These are phyloP conservation scores for Aphidius colemani DNA, from an alignment of 2,888 invertebrate genomes.

Conservation along the genomic window DNA sequence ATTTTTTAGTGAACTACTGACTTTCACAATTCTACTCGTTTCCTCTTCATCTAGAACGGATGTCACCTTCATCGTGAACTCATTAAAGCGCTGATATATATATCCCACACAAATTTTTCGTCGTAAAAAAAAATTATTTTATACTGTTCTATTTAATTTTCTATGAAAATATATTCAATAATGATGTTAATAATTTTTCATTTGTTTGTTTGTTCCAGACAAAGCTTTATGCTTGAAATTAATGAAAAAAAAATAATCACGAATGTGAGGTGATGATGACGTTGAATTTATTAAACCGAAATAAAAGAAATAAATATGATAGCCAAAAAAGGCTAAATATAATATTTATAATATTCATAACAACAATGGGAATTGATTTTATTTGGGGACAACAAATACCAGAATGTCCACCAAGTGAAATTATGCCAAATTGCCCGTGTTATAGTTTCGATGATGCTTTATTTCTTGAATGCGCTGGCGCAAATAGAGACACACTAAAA, in stretches of 20 bases:
- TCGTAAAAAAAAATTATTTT: no score
- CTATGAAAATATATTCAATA: no score
- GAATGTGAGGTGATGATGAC: slow-evolving; percentile 46
- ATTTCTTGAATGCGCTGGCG: slow-evolving; percentile 87
- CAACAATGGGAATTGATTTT: slow-evolving; percentile 12
- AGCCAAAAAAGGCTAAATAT: background rate
- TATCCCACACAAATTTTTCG: no score
- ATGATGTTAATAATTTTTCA: no score
- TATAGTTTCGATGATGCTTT: slow-evolving; percentile 91
- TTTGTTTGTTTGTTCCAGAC: no score
- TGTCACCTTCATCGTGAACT: slow-evolving; percentile 38
- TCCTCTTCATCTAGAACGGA: slow-evolving; percentile 33
- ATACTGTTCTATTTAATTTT: no score
- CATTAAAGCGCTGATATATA: slow-evolving; percentile 35
- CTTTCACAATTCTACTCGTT: slow-evolving; percentile 12
- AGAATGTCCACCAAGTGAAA: slow-evolving; percentile 55
- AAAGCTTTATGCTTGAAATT: no score
- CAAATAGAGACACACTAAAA: slow-evolving; percentile 71
- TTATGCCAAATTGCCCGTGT: slow-evolving; percentile 85
- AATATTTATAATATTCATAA: background rate
- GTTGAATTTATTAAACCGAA: slow-evolving; percentile 34
- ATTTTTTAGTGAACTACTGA: slow-evolving; percentile 8
- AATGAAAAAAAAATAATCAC: background rate
- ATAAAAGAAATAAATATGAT: slow-evolving; percentile 20
- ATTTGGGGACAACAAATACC: no score